These are phyloP conservation scores for Ips typographus DNA, from an alignment of 1,140 invertebrate genomes.

Conservation along the genomic window DNA sequence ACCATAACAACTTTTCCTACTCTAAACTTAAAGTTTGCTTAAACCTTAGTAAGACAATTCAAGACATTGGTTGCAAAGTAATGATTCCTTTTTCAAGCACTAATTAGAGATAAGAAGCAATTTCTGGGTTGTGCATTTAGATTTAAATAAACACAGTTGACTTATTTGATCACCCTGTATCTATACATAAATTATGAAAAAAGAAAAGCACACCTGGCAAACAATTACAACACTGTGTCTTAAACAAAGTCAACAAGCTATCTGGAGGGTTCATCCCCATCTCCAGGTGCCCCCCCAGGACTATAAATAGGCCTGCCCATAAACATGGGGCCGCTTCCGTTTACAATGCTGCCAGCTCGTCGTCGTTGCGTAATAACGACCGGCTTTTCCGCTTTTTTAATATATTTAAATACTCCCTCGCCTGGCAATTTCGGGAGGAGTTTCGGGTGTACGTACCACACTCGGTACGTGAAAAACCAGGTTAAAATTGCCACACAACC, in stretches of 20 bases:
- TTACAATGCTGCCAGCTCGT: conserved; percentile 47
- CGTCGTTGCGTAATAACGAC: conserved; percentile 13
- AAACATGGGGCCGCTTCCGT: conserved; percentile 63
- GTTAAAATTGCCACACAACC: conserved; percentile 80
- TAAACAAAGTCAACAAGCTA: background rate
- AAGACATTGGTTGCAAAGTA: too few relatives aligned
- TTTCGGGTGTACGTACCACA: conserved; percentile 70
- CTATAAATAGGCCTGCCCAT: conserved; percentile 76
- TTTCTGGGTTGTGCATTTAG: too few relatives aligned
- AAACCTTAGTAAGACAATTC: too few relatives aligned
- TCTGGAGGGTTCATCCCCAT: conserved; percentile 2
- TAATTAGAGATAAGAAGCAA: too few relatives aligned
- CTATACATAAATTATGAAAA: too few relatives aligned
- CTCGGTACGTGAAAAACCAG: conserved; percentile 90
- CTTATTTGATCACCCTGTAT: too few relatives aligned
- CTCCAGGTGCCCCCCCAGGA: background rate
- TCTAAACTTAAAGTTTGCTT: too few relatives aligned
- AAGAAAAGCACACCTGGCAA: too few relatives aligned
- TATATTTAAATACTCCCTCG: conserved; percentile 78
- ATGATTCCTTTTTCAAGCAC: too few relatives aligned
- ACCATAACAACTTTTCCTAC: too few relatives aligned
- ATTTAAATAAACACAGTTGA: too few relatives aligned
- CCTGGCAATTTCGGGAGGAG: conserved; percentile 71
- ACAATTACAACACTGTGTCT: too few relatives aligned
- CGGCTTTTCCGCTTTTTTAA: conserved; percentile 56